Conservation (phyloP, 2,888 invertebrate species). For the Trichacis sp. region DNA sequence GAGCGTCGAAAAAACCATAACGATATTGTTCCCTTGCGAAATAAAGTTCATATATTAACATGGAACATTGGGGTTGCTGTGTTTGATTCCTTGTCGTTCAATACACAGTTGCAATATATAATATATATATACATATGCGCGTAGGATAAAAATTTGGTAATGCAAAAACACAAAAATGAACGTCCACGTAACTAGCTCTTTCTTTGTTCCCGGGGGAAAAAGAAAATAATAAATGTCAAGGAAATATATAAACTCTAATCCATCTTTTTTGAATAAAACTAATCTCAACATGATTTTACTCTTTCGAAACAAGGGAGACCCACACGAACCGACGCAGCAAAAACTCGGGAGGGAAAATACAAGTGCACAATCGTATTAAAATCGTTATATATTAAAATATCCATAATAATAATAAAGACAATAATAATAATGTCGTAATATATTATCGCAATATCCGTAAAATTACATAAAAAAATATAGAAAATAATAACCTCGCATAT, state of each 20-base stretch:
- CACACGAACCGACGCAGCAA: conserved; percentile 22
- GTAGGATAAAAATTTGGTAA: conserved; percentile 18
- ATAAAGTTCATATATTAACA: conserved; percentile 31
- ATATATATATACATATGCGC: conserved; percentile 33
- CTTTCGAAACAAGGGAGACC: conserved; percentile 20
- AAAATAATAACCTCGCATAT: conserved; percentile 67
- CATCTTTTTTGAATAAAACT: too few species aligned
- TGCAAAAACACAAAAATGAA: conserved; percentile 4
- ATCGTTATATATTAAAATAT: conserved; percentile 68
- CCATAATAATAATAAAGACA: conserved; percentile 61
- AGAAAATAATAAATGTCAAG: too few species aligned
- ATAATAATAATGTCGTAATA: conserved; percentile 46
- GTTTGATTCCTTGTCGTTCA: conserved; percentile 39
- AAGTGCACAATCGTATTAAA: too few species aligned
- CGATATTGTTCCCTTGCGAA: conserved; percentile 24
- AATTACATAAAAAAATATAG: conserved; percentile 70
- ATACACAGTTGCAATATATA: conserved; percentile 21
- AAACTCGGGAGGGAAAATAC: conserved; percentile 58
- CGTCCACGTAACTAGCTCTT: background rate
- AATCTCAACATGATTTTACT: background rate
- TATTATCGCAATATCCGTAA: conserved; percentile 63
- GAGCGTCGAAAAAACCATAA: conserved; percentile 32
- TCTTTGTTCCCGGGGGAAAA: background rate
- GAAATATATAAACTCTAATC: too few species aligned
- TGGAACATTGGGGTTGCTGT: conserved; percentile 45